Evolutionary conservation across 2,797 vertebrate genomes (phyloP).

Genomic region (Chanos chanos): DNA sequence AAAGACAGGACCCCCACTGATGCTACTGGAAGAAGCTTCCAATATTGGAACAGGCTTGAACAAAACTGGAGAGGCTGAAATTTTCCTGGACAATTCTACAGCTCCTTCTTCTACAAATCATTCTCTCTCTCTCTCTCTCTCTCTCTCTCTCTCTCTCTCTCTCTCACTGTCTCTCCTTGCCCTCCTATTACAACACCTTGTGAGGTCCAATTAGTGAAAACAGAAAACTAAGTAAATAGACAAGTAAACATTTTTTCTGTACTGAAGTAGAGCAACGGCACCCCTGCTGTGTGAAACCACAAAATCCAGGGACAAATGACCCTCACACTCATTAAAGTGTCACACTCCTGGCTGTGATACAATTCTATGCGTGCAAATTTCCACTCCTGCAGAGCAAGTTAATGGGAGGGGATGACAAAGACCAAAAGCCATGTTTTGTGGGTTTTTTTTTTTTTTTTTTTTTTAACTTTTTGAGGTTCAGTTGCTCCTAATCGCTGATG

Average conservation of each 20-base stretch:
- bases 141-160: background rate
- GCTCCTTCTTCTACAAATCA: constrained; percentile 6
- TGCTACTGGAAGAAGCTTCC: constrained; percentile 36
- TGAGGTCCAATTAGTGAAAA: background rate
- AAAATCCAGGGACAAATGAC: background rate
- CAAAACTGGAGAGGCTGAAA: constrained; percentile 25
- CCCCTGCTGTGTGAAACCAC: constrained; percentile 3
- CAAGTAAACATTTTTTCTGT: constrained; percentile 14
- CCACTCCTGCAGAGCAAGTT: too few relatives aligned
- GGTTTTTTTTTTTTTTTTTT: too few relatives aligned
- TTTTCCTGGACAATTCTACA: constrained; percentile 11
- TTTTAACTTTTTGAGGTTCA: too few relatives aligned
- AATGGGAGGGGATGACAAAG: too few relatives aligned
- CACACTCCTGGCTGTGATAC: background rate
- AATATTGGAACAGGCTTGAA: constrained; percentile 29
- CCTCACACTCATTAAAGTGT: constrained; percentile 10
- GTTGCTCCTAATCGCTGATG: too few relatives aligned
- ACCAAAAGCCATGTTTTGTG: too few relatives aligned
- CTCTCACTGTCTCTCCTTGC: background rate
- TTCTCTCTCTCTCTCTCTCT: background rate
- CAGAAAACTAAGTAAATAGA: constrained; percentile 4
- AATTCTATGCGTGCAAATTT: background rate
- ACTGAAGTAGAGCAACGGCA: constrained; percentile 20
- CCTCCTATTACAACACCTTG: too few relatives aligned
- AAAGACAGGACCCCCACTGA: constrained; percentile 20